Evolutionary conservation across 1,140 invertebrate genomes (phyloP).

Genomic region (Zaprionus ornatus): DNA sequence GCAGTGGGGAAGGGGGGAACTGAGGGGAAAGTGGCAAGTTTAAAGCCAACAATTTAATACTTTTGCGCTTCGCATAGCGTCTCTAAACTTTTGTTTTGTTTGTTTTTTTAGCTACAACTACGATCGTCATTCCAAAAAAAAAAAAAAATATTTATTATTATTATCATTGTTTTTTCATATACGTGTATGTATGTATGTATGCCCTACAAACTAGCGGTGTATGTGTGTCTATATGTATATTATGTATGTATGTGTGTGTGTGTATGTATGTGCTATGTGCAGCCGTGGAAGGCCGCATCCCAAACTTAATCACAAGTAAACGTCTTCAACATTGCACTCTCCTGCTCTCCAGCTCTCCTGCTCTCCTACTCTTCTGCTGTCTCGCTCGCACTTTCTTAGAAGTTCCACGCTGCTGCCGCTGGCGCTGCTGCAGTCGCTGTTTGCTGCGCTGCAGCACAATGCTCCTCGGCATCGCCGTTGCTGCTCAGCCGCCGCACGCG

Average conservation of each 20-base stretch:
- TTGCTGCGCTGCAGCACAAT: slow-evolving; percentile 13
- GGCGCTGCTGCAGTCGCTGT: slow-evolving; percentile 6
- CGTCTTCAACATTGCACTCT: slow-evolving; percentile 69
- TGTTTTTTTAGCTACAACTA: slow-evolving; percentile 71
- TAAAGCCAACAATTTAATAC: slow-evolving; percentile 67
- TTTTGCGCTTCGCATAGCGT: slow-evolving; percentile 73
- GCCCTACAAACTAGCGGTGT: slow-evolving; percentile 25
- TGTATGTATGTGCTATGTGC: slow-evolving; percentile 33
- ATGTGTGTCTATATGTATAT: slow-evolving; percentile 33
- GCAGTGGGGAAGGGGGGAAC: not conserved
- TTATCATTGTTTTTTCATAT: slow-evolving; percentile 11
- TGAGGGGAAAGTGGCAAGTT: slow-evolving; percentile 28
- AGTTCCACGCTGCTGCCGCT: slow-evolving; percentile 54
- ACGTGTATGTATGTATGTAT: slow-evolving; percentile 20
- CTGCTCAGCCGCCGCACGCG: slow-evolving; percentile 70
- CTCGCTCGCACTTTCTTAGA: slow-evolving; percentile 6
- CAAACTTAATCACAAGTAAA: slow-evolving; percentile 81
- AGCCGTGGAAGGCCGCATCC: slow-evolving; percentile 38
- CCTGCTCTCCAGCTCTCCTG: slow-evolving; percentile 9
- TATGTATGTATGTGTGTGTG: slow-evolving; percentile 20
- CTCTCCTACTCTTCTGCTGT: slow-evolving; percentile 15
- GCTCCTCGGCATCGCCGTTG: slow-evolving; percentile 52
- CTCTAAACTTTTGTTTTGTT: slow-evolving; percentile 65
- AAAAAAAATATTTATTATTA: slow-evolving; percentile 27
- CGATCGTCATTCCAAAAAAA: slow-evolving; percentile 33